A percentile compares a stretch with the other conserved stretches of the same genome.
These are phyloP conservation scores for Pemphigus obesinymphae DNA, from an alignment of 1,140 invertebrate genomes.

Conservation along the genomic window DNA sequence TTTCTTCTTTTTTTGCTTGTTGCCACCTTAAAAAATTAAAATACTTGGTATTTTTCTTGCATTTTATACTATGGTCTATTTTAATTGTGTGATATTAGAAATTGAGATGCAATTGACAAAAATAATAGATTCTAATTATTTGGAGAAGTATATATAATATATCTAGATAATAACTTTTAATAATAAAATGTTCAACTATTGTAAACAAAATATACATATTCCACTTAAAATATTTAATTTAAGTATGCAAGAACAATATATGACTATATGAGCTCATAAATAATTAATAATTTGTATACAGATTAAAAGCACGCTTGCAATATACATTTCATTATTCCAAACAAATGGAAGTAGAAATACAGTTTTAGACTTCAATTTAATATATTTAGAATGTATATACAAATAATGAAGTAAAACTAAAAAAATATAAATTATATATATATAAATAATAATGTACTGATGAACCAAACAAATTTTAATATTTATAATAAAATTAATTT, in stretches of 20 bases:
- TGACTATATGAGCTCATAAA: too few relatives aligned
- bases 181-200: background rate
- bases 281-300: too few relatives aligned
- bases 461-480: background rate
- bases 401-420: too few relatives aligned
- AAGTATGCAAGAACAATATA: too few relatives aligned
- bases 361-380: background rate
- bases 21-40: constrained; percentile 40
- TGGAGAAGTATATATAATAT: background rate
- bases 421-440: background rate
- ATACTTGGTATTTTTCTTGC: constrained; percentile 28
- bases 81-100: background rate
- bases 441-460: background rate
- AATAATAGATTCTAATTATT: background rate
- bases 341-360: background rate
- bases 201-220: background rate
- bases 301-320: background rate
- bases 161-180: background rate
- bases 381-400: background rate
- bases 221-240: background rate
- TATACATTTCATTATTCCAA: background rate
- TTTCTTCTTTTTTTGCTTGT: constrained; percentile 41
- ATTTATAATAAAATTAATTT: background rate
- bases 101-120: background rate
- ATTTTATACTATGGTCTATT: constrained; percentile 7